A percentile compares a stretch with the other conserved stretches of the same genome.
Conservation (phyloP, 2,797 vertebrate genomes). For the Buphagus erythrorhynchus region DNA sequence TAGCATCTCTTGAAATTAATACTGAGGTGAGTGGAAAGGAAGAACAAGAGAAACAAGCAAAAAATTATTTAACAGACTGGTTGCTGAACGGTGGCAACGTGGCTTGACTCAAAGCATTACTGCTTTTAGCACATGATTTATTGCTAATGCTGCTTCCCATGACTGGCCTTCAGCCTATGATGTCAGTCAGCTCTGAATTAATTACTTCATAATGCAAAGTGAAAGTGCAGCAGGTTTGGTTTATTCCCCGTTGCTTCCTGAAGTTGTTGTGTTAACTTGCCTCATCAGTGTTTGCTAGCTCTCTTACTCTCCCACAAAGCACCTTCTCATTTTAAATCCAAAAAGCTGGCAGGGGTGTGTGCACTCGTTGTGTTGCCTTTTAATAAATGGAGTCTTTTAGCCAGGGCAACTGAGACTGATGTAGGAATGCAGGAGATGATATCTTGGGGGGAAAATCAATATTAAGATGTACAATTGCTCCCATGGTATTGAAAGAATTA, state of each 20-base stretch:
- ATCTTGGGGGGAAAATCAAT: slow-evolving; percentile 76
- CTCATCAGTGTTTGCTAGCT: neutral
- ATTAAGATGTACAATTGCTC: slow-evolving; percentile 78
- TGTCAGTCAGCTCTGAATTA: slow-evolving; percentile 64
- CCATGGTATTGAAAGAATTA: slow-evolving; percentile 80
- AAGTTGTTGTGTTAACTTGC: neutral
- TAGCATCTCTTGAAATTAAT: slow-evolving; percentile 16
- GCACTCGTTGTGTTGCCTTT: neutral
- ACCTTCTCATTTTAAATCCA: neutral
- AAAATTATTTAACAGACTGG: slow-evolving; percentile 35
- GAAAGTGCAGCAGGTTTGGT: slow-evolving; percentile 1
- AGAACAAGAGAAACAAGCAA: slow-evolving; percentile 37
- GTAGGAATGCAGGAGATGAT: slow-evolving; percentile 72
- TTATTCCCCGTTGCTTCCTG: neutral
- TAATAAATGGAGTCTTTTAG: slow-evolving; percentile 71
- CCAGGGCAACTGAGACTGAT: slow-evolving; percentile 49
- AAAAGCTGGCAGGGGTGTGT: neutral
- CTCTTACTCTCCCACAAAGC: neutral
- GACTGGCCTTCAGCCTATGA: slow-evolving; percentile 51
- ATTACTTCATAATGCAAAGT: slow-evolving; percentile 13
- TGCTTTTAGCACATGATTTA: slow-evolving; percentile 62
- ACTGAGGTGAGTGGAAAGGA: slow-evolving; percentile 27
- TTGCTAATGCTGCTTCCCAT: slow-evolving; percentile 39
- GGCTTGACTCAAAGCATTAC: slow-evolving; percentile 39
- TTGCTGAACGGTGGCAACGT: slow-evolving; percentile 9